Evolutionary conservation across 53 echinoderm and acorn worm species (phyloP), one percentile per base, ranked within the genome.

Genomic region (Apostichopus leukothele): DNA sequence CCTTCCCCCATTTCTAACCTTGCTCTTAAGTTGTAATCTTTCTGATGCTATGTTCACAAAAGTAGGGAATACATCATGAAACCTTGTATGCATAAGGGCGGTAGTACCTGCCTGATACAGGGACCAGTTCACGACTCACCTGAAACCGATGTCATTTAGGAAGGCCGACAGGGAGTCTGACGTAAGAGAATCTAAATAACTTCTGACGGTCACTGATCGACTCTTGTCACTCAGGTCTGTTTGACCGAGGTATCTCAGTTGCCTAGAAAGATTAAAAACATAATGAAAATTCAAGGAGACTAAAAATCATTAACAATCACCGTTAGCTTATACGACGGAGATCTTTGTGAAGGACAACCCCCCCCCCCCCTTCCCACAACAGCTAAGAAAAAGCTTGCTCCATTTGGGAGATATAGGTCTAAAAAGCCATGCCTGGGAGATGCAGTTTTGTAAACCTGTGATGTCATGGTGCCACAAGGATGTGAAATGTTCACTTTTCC

Each of bases 101-200:
- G 55, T 94, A 85, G 39, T 39, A 39, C 39, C 39, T 39, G 39
- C 39, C 39, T 39, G 39, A 39, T 39, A 39, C 39, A 39, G 39
- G 39, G 39, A 39, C 39, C 39, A 39, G 39, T 39, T 39, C 39
- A 39, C 39, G 3, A 0, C 39, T 39, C 89, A 95, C 97, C 93
- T 97, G 77, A 97, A 97, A 21, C 97, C 97, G 50, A 97, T 97
- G 53, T 97, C 97, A 21, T 91, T 90, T 21, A 97, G 89, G 57
- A 97, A 97, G 21, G 88, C 88, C 10, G 97, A 93, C 20, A 97
- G 90, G 27, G 95, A 94, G 66, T 95, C 93, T 60, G 95, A 94
- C 8, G 97, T 94, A 59, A 91, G 80, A 75, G 94, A 91, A 84
- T 97, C 97, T 7, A 96, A 83, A 73, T 88, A 97, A 75, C 97